Conservation (phyloP, 37 sponge, comb jelly and placozoan species). For the Tethya wilhelma region DNA sequence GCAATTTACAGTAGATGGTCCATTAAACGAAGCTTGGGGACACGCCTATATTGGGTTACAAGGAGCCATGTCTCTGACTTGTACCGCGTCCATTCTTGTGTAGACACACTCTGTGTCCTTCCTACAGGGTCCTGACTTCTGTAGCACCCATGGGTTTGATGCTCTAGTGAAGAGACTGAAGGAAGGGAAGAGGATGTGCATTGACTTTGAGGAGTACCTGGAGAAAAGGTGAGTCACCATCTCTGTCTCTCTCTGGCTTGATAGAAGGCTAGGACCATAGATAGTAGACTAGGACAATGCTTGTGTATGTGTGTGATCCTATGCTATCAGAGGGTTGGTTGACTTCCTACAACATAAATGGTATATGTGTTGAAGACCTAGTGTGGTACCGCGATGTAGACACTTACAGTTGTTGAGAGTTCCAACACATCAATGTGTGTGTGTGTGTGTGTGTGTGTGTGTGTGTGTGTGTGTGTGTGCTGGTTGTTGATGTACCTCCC, state of each 20-base stretch:
- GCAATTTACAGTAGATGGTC: too few species aligned
- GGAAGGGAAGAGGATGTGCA: constrained; percentile 85
- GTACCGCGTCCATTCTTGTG: too few species aligned
- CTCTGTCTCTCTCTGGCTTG: constrained; percentile 27
- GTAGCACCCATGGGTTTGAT: constrained; percentile 81
- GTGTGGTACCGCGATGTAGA: too few species aligned
- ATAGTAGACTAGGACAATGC: neutral
- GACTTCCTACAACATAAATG: too few species aligned
- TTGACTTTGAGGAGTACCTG: constrained; percentile 86
- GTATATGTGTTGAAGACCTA: too few species aligned
- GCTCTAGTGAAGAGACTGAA: constrained; percentile 77
- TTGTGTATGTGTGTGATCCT: too few species aligned
- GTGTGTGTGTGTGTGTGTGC: neutral
- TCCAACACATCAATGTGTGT: constrained; percentile 2
- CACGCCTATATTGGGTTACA: too few species aligned
- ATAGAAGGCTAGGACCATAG: neutral
- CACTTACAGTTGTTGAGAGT: neutral
- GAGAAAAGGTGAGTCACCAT: constrained; percentile 67
- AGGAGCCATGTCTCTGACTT: too few species aligned
- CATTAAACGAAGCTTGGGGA: too few species aligned
- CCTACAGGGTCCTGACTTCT: constrained; percentile 78
- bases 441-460: neutral
- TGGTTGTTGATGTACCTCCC: neutral
- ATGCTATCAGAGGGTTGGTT: too few species aligned
- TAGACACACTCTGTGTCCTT: too few species aligned